These are phyloP conservation scores for Adelosebastes latens DNA, from an alignment of 2,797 vertebrate genomes.

Conservation along the genomic window DNA sequence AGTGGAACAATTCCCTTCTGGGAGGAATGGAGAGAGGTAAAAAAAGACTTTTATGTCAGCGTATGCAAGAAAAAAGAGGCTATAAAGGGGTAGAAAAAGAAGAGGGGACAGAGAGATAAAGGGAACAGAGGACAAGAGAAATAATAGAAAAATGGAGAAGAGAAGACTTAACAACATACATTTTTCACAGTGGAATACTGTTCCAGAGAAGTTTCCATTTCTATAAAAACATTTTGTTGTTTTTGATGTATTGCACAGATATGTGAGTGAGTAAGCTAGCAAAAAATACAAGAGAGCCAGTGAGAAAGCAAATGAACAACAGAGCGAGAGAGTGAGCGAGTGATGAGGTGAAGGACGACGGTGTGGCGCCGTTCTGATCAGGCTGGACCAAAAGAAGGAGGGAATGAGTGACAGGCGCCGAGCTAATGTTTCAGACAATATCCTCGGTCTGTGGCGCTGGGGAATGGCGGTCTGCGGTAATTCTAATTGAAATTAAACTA, in stretches of 20 bases:
- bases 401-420: background rate
- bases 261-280: background rate
- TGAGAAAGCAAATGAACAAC: background rate
- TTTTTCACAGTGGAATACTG: too few relatives aligned
- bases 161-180: background rate
- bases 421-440: conserved; percentile 37
- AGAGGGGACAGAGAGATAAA: background rate
- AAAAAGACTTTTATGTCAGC: background rate
- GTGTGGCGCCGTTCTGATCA: background rate
- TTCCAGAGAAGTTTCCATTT: background rate
- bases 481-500: conserved; percentile 47
- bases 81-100: background rate
- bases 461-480: conserved; percentile 13
- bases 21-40: background rate
- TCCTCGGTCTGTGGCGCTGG: conserved; percentile 27
- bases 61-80: background rate
- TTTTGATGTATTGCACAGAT: background rate
- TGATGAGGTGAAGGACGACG: background rate
- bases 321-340: background rate
- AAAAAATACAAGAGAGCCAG: background rate
- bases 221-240: too few relatives aligned
- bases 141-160: background rate
- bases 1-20: background rate
- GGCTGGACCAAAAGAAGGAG: background rate
- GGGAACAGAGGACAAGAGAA: background rate